Evolutionary conservation across 2,888 invertebrate species (phyloP).

Genomic region (Epinotia demarniana): DNA sequence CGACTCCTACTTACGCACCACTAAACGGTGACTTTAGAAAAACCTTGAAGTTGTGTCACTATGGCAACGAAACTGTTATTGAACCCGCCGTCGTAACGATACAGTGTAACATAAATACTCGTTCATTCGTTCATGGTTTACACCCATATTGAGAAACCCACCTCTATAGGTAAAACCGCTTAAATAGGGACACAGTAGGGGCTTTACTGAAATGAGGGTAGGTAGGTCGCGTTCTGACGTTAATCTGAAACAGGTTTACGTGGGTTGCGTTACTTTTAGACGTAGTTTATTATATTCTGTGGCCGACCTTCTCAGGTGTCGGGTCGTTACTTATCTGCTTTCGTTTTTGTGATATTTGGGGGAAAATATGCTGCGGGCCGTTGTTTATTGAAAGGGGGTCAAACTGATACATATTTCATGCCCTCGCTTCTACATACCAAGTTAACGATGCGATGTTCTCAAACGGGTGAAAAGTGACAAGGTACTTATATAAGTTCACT

Average conservation of each 20-base stretch:
- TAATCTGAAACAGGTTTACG: constrained; percentile 35
- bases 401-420: too few species aligned
- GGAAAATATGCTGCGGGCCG: not conserved
- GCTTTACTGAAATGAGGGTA: not conserved
- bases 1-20: too few species aligned
- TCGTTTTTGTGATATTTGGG: constrained; percentile 7
- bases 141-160: not conserved
- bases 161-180: not conserved
- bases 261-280: constrained; percentile 35
- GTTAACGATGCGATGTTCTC: too few species aligned
- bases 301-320: constrained; percentile 12
- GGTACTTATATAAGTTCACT: too few species aligned
- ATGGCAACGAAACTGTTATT: too few species aligned
- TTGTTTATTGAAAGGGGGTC: constrained; percentile 12
- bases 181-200: not conserved
- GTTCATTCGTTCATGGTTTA: too few species aligned
- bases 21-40: too few species aligned
- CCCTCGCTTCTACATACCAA: too few species aligned
- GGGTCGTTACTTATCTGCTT: not conserved
- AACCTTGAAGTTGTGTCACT: too few species aligned
- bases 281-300: constrained; percentile 28
- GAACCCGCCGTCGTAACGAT: too few species aligned
- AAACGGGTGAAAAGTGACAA: too few species aligned
- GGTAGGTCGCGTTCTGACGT: constrained; percentile 22
- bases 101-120: too few species aligned